These are phyloP conservation scores for Drosophila glabriapex DNA, from an alignment of 2,888 invertebrate species.

Conservation along the genomic window DNA sequence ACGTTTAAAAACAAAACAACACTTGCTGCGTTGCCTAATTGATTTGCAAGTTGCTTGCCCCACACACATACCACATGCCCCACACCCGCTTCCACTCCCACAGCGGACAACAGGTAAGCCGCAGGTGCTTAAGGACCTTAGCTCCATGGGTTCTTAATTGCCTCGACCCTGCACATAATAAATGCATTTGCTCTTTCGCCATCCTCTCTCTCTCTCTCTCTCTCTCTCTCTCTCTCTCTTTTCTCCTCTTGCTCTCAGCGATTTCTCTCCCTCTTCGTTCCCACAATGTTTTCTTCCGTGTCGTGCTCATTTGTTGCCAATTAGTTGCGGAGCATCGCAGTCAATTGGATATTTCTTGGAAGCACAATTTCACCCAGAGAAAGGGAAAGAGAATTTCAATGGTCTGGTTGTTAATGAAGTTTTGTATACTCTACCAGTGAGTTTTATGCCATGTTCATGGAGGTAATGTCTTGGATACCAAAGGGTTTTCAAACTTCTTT, in stretches of 20 bases:
- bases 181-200: conserved; percentile 48
- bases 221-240: background rate
- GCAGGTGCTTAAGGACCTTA: conserved; percentile 44
- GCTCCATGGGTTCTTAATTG: conserved; percentile 34
- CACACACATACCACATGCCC: too few relatives aligned
- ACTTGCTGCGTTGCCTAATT: conserved; percentile 60
- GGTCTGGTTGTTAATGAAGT: conserved; percentile 8
- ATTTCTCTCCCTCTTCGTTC: conserved; percentile 1
- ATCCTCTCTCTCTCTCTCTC: background rate
- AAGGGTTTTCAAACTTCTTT: conserved; percentile 8
- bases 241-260: background rate
- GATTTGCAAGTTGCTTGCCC: conserved; percentile 62
- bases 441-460: background rate
- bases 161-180: conserved; percentile 45
- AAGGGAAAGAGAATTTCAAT: conserved; percentile 6
- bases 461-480: background rate
- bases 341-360: conserved; percentile 75
- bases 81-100: background rate
- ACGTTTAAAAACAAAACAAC: conserved; percentile 51
- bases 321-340: conserved; percentile 79
- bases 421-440: conserved; percentile 5
- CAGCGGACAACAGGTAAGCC: conserved; percentile 28
- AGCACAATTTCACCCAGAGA: conserved; percentile 3
- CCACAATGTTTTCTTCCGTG: conserved; percentile 33
- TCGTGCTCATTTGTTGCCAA: conserved; percentile 80